Percentiles rank a stretch among this genome's conserved stretches.
Evolutionary conservation across 2,113 vertebrate species (phyloP).

Genomic region (Onychorhynchus coronatus): DNA sequence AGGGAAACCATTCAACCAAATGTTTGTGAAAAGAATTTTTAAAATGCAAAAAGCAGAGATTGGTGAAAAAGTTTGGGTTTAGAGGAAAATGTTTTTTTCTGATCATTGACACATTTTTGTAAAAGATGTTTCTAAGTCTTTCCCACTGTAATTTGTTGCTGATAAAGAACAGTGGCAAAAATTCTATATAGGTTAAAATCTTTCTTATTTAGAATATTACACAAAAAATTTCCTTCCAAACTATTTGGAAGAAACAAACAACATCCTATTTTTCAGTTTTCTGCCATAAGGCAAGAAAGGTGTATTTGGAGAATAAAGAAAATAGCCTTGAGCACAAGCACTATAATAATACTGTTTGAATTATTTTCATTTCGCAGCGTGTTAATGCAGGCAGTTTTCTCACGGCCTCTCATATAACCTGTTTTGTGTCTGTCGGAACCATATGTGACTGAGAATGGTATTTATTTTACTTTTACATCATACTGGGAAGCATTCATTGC

Average conservation of each 20-base stretch:
- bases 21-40: neutral
- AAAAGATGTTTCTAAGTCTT: neutral
- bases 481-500: neutral
- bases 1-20: neutral
- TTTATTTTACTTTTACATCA: constrained; percentile 43
- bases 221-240: neutral
- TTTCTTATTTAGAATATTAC: neutral
- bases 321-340: neutral
- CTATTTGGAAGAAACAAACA: neutral
- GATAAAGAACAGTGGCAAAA: neutral
- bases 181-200: rapidly evolving
- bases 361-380: neutral
- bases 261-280: neutral
- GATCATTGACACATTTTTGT: neutral
- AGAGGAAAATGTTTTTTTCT: neutral
- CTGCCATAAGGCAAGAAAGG: neutral
- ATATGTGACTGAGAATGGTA: neutral
- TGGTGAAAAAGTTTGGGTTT: neutral
- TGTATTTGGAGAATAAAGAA: neutral
- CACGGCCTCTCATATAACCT: neutral
- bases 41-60: neutral
- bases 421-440: constrained; percentile 13
- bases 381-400: constrained; percentile 4
- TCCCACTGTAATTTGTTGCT: neutral
- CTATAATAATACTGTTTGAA: neutral